These are phyloP conservation scores for Gnathonemus echidnorhynchus DNA, from an alignment of 2,113 vertebrate species.

Conservation along the genomic window DNA sequence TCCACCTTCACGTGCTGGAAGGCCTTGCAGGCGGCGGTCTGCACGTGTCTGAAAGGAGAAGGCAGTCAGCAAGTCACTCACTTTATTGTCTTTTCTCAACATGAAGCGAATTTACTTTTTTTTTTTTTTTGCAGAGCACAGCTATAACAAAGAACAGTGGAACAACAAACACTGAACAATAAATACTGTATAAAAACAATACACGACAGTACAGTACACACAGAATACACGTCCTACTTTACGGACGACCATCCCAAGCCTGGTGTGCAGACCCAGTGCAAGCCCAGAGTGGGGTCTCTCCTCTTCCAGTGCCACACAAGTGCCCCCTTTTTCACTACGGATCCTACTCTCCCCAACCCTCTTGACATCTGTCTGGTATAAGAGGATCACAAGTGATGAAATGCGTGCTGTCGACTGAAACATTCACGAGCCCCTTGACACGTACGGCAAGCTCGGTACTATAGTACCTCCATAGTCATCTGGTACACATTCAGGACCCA, in stretches of 20 bases:
- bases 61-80: background rate
- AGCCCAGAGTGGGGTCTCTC: background rate
- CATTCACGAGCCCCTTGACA: background rate
- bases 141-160: background rate
- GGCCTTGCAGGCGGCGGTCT: constrained; percentile 74
- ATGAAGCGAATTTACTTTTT: background rate
- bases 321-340: background rate
- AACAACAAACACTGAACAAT: background rate
- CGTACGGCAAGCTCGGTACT: background rate
- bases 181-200: background rate
- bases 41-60: constrained; percentile 69
- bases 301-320: background rate
- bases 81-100: background rate
- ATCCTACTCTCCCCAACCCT: background rate
- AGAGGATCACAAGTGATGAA: background rate
- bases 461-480: background rate
- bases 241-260: background rate
- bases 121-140: background rate
- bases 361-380: background rate
- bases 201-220: background rate
- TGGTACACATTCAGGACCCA: background rate
- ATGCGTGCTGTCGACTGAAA: background rate
- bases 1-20: constrained; percentile 97
- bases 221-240: background rate
- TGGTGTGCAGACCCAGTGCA: background rate